Conservation (phyloP, 2,797 vertebrate species). For the Lindbergichthys nudifrons region DNA sequence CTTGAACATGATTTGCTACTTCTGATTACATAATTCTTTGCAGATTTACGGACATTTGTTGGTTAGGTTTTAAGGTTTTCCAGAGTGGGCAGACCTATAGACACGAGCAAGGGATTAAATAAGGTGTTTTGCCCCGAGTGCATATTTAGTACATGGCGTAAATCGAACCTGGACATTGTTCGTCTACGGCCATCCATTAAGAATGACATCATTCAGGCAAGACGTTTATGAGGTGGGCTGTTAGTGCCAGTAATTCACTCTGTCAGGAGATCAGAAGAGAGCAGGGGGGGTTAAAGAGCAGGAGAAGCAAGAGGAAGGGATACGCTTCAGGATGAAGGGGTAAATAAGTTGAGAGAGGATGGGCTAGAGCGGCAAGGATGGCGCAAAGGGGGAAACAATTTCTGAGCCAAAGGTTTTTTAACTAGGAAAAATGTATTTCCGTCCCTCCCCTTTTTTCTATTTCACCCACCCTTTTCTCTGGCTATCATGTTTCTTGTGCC, state of each 20-base stretch:
- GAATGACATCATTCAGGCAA: slow-evolving; percentile 73
- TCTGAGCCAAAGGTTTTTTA: slow-evolving; percentile 41
- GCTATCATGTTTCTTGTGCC: slow-evolving; percentile 78
- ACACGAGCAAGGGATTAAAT: slow-evolving; percentile 42
- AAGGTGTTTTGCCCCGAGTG: slow-evolving; percentile 30
- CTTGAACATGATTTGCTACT: slow-evolving; percentile 28
- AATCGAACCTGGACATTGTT: slow-evolving; percentile 72
- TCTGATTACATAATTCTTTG: slow-evolving; percentile 47
- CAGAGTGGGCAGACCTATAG: slow-evolving; percentile 23
- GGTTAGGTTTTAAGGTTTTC: slow-evolving; percentile 38
- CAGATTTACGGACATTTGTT: slow-evolving; percentile 55
- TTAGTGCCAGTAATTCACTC: slow-evolving; percentile 73
- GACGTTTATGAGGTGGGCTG: slow-evolving; percentile 74
- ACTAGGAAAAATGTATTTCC: slow-evolving; percentile 29
- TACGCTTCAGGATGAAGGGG: slow-evolving; percentile 12
- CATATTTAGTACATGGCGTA: slow-evolving; percentile 69
- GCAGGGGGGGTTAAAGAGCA: slow-evolving; percentile 27
- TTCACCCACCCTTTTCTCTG: slow-evolving; percentile 48
- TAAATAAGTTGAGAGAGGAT: slow-evolving; percentile 4
- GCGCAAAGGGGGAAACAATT: slow-evolving; percentile 9
- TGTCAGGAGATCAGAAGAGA: slow-evolving; percentile 60
- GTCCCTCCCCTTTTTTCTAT: slow-evolving; percentile 22
- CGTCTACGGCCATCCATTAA: slow-evolving; percentile 71
- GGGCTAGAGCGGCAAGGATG: neutral
- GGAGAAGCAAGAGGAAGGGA: slow-evolving; percentile 15